A percentile compares a stretch with the other conserved stretches of the same genome.
These are phyloP conservation scores for Eutolmus rufibarbis DNA, from an alignment of 2,888 invertebrate species.

Conservation along the genomic window DNA sequence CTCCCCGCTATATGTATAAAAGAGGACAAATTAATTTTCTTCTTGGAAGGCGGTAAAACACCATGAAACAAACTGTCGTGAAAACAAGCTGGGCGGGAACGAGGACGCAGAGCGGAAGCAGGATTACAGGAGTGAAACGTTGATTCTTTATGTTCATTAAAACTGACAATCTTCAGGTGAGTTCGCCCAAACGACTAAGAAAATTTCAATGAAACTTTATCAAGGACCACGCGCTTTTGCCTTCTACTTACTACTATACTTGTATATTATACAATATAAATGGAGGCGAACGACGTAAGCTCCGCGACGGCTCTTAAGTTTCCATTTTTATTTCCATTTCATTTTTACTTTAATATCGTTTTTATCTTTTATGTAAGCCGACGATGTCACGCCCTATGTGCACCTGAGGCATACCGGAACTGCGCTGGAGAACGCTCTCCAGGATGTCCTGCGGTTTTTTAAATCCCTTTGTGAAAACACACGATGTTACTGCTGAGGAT, in stretches of 20 bases:
- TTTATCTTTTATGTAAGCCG: neutral
- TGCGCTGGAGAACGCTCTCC: neutral
- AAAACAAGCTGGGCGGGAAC: neutral
- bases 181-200: neutral
- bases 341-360: neutral
- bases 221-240: neutral
- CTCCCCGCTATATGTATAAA: neutral
- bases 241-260: neutral
- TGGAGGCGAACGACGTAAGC: neutral
- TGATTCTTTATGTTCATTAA: constrained; percentile 14
- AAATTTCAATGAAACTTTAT: constrained; percentile 16
- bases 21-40: constrained; percentile 18
- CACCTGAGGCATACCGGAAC: neutral
- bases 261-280: neutral
- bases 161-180: constrained; percentile 7
- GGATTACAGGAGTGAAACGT: neutral
- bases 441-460: neutral
- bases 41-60: neutral
- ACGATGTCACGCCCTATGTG: neutral
- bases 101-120: neutral
- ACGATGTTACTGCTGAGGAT: neutral
- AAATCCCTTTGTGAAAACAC: neutral
- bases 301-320: neutral
- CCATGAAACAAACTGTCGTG: neutral
- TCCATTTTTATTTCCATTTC: neutral